phyloP scores from a whole-genome alignment of 2,797 vertebrate genomes.

The Austrolebias charrua region DNA sequence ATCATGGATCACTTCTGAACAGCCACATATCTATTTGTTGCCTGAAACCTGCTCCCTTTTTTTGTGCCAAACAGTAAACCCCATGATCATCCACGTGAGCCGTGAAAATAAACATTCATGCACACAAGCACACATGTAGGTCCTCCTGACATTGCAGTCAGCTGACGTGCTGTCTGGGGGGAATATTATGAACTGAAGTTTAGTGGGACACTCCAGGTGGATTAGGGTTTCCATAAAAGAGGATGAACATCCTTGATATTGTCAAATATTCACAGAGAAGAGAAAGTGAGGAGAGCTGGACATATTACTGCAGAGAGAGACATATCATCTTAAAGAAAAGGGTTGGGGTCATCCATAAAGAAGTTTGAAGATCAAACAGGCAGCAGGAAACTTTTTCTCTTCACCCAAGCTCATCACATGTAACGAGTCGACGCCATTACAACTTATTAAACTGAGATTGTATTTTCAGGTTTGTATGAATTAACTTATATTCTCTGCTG shows the following conservation, averaged over 20 bases:
- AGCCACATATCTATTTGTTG: not conserved
- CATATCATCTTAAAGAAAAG: not conserved
- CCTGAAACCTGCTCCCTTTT: not conserved
- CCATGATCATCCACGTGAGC: slow-evolving; percentile 13
- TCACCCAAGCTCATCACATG: not conserved
- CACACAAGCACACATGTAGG: not conserved
- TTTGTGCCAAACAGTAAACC: not conserved
- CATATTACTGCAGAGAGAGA: not conserved
- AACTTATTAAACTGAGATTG: slow-evolving; percentile 4
- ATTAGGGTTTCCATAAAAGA: slow-evolving; percentile 65
- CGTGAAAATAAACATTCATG: slow-evolving; percentile 11
- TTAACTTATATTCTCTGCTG: not conserved
- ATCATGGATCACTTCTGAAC: slow-evolving; percentile 14
- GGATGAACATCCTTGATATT: slow-evolving; percentile 8
- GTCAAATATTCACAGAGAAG: slow-evolving; percentile 36
- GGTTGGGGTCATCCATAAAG: not conserved
- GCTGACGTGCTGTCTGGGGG: slow-evolving; percentile 11
- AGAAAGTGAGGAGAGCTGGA: slow-evolving; percentile 5
- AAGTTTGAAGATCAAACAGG: not conserved
- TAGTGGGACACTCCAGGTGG: slow-evolving; percentile 30
- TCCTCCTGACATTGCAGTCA: not conserved
- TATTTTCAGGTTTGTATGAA: slow-evolving; percentile 9
- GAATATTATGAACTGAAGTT: slow-evolving; percentile 11
- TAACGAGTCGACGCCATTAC: not conserved
- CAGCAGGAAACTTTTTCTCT: not conserved